Evolutionary conservation across 2,113 vertebrate species (phyloP), one percentile per base, ranked within the genome.

Genomic region (Suricata suricatta): DNA sequence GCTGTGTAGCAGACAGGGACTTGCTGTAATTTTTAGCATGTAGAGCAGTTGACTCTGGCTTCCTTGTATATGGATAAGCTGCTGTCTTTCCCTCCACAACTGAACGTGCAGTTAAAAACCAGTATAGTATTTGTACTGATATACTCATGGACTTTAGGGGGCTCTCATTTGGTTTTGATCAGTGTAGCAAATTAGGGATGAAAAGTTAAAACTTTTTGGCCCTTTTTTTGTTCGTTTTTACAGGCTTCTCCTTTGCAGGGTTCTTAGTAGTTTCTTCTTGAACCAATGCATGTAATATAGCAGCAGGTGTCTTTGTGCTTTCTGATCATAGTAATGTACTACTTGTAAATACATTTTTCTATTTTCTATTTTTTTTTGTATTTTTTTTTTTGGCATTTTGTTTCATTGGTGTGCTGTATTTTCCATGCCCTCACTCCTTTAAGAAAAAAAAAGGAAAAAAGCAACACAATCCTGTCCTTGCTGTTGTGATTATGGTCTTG

Each of bases 311-410:
- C 99, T 98, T 96, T 98, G 98, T 99, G 99, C 98, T 98, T 98
- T 98, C 98, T 96, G 98, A 99, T 99, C 99, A 98, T 98, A 99
- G 99, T 99, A 97, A 99, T 99, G 99, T 99, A 99, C 98, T 98
- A 98, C 99, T 98, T 99, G 99, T 99, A 99, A 99, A 99, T 99
- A 99, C 99, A 99, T 99, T 99, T 99, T 99, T 99, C 98, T 99
- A 99, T 99, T 98, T 98, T 98, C 93, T 98, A 97, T 97, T 99
- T 97, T 77, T 98, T 98, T 98, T 99, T 99, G 98, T 99, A 98
- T 99, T 98, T 99, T 97, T 87, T 97, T 98, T 99, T 99, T 99
- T 99, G 97, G 98, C 98, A 98, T 99, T 98, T 98, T 98, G 98
- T 99, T 99, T 98, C 98, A 98, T 98, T 99, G 98, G 98, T 98